Evolutionary conservation across 2,888 invertebrate genomes (phyloP).

Genomic region (Gortyna flavago): DNA sequence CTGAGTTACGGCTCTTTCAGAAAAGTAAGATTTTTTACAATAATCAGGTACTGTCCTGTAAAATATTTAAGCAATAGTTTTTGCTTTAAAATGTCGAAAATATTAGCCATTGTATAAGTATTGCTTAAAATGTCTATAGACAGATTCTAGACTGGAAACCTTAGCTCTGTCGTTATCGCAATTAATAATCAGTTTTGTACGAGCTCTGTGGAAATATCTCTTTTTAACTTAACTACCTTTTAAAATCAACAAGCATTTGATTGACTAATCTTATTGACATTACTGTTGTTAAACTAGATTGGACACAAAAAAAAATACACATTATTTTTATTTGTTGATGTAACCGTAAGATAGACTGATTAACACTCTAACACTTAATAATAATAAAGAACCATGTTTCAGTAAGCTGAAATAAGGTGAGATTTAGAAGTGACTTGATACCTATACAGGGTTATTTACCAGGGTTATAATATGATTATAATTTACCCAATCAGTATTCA

Average conservation of each 20-base stretch:
- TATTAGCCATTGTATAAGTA: slow-evolving; percentile 27
- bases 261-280: slow-evolving; percentile 1
- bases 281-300: slow-evolving; percentile 23
- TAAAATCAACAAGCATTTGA: neutral
- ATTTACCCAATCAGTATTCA: neutral
- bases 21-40: neutral
- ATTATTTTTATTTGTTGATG: slow-evolving; percentile 1
- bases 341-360: slow-evolving; percentile 14
- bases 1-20: neutral
- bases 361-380: no score
- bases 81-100: slow-evolving; percentile 34
- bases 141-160: neutral
- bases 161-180: slow-evolving; percentile 12
- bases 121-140: slow-evolving; percentile 22
- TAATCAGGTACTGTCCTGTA: neutral
- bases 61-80: slow-evolving; percentile 2
- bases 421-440: neutral
- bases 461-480: no score
- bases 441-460: neutral
- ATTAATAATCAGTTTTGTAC: slow-evolving; percentile 18
- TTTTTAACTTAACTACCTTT: slow-evolving; percentile 12
- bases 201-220: slow-evolving; percentile 6
- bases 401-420: neutral
- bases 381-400: neutral
- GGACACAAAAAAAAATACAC: slow-evolving; percentile 28